These are phyloP conservation scores for Catonia carolina DNA, from an alignment of 2,888 invertebrate genomes.

Conservation along the genomic window DNA sequence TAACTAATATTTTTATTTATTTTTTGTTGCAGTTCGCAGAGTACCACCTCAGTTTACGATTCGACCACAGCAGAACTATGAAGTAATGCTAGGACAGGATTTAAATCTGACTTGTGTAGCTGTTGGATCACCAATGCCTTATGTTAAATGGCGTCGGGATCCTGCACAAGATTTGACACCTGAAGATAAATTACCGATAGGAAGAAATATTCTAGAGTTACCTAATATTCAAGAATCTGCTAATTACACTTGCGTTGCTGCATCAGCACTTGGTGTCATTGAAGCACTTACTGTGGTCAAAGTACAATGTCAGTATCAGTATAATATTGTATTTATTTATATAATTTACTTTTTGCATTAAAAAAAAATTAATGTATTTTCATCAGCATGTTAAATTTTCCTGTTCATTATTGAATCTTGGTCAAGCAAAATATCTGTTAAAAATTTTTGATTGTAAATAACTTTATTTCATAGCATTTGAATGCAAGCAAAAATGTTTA, in stretches of 20 bases:
- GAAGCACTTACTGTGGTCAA: slow-evolving; percentile 82
- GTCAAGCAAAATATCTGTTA: no score
- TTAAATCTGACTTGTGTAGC: slow-evolving; percentile 95
- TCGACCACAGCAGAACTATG: slow-evolving; percentile 74
- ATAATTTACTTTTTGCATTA: no score
- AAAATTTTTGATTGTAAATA: no score
- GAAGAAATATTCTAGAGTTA: slow-evolving; percentile 79
- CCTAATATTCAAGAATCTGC: slow-evolving; percentile 84
- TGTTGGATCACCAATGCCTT: slow-evolving; percentile 96
- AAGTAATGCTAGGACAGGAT: slow-evolving; percentile 86
- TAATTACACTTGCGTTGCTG: slow-evolving; percentile 95
- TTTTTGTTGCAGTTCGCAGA: slow-evolving; percentile 67
- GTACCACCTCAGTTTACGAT: slow-evolving; percentile 95
- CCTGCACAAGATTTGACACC: slow-evolving; percentile 76
- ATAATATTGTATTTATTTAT: no score
- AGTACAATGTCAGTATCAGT: slow-evolving; percentile 86
- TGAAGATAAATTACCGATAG: slow-evolving; percentile 78
- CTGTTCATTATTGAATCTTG: no score
- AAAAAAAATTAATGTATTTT: no score
- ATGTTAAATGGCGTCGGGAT: slow-evolving; percentile 87
- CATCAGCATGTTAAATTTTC: no score
- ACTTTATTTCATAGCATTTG: no score
- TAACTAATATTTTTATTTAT: no score
- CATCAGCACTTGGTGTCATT: slow-evolving; percentile 87
- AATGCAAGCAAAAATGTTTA: no score